Evolutionary conservation across 2,113 vertebrate genomes (phyloP).

Genomic region (Gorsachius goisagi): DNA sequence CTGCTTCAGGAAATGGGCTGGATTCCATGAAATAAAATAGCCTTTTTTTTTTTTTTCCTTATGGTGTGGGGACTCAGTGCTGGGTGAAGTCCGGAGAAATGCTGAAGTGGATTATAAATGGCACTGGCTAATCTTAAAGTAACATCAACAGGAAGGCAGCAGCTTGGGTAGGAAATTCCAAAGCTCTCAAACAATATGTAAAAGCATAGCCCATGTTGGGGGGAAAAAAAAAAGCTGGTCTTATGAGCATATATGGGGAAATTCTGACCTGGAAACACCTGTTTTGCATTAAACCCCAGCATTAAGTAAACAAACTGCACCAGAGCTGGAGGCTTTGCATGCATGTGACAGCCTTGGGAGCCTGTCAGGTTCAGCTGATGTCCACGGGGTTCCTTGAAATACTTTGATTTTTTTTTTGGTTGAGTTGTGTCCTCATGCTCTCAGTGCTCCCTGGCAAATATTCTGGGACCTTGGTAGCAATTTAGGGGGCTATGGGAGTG

Average conservation of each 20-base stretch:
- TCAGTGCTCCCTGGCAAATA: fast-evolving
- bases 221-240: fast-evolving
- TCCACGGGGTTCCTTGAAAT: neutral
- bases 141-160: neutral
- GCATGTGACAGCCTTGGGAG: fast-evolving
- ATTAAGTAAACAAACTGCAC: neutral
- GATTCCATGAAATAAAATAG: fast-evolving
- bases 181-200: neutral
- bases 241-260: fast-evolving
- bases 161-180: neutral
- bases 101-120: neutral
- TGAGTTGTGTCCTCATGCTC: fast-evolving
- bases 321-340: neutral
- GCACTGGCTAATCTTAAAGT: neutral
- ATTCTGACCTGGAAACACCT: neutral
- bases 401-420: neutral
- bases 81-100: neutral
- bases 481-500: fast-evolving
- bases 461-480: neutral
- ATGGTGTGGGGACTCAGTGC: fast-evolving
- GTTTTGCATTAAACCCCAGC: fast-evolving
- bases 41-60: neutral
- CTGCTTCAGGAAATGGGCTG: fast-evolving
- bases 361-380: neutral
- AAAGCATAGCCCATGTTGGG: too few species aligned